A percentile compares a stretch with the other conserved stretches of the same genome.
Evolutionary conservation across 2,888 invertebrate species (phyloP).

Genomic region (Drosophila neutralis): DNA sequence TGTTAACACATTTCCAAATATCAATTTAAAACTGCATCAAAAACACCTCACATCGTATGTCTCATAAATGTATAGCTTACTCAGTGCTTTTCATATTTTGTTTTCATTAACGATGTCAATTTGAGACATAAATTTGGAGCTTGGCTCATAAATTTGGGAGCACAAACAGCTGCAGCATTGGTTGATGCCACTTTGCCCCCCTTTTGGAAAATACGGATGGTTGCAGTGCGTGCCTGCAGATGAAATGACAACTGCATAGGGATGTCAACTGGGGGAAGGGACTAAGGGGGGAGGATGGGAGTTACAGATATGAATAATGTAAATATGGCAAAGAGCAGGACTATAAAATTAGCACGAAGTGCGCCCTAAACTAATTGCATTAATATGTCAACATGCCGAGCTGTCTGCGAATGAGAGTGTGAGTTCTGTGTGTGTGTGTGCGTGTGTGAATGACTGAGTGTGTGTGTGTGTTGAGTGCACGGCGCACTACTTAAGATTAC

Average conservation of each 20-base stretch:
- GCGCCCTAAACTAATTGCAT: conserved; percentile 77
- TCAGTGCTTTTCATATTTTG: conserved; percentile 28
- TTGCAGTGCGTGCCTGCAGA: conserved; percentile 30
- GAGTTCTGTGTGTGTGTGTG: conserved; percentile 19
- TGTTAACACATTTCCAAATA: neutral
- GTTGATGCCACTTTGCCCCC: neutral
- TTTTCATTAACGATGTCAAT: conserved; percentile 45
- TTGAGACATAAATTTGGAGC: conserved; percentile 37
- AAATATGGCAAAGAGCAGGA: conserved; percentile 50
- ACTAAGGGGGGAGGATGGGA: conserved; percentile 3
- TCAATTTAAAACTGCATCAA: neutral
- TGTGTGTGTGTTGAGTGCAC: conserved; percentile 59
- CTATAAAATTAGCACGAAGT: conserved; percentile 75
- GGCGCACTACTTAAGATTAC: conserved; percentile 78
- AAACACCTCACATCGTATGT: neutral
- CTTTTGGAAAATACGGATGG: neutral
- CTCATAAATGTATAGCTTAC: conserved; percentile 4
- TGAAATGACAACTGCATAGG: conserved; percentile 30
- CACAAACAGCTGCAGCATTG: conserved; percentile 45
- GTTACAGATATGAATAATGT: conserved; percentile 63
- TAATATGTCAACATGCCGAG: conserved; percentile 75
- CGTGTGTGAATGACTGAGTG: conserved; percentile 35
- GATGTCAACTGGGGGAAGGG: neutral
- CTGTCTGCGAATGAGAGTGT: conserved; percentile 36
- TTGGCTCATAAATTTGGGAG: conserved; percentile 43